These are phyloP conservation scores for Drosophila lini DNA, from an alignment of 1,140 invertebrate genomes.

Conservation along the genomic window DNA sequence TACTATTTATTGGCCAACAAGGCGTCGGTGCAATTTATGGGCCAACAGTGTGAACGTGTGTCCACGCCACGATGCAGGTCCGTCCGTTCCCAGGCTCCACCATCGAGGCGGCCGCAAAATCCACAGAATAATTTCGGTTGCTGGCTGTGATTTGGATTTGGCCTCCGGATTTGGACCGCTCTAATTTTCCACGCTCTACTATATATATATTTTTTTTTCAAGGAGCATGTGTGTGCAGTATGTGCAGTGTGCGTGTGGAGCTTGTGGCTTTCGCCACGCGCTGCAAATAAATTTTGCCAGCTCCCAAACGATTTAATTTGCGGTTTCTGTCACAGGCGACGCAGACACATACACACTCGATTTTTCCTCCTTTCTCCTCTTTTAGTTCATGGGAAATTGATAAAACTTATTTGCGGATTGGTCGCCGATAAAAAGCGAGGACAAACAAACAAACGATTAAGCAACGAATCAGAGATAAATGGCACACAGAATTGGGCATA, in stretches of 20 bases:
- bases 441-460: slow-evolving; percentile 48
- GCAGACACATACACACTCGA: slow-evolving; percentile 26
- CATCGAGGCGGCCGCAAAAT: slow-evolving; percentile 65
- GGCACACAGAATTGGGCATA: slow-evolving; percentile 2
- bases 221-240: slow-evolving; percentile 8
- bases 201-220: slow-evolving; percentile 14
- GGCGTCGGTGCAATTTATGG: slow-evolving; percentile 74
- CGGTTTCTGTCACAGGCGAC: slow-evolving; percentile 66
- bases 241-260: slow-evolving; percentile 20
- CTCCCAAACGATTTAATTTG: slow-evolving; percentile 78
- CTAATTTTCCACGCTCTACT: slow-evolving; percentile 56
- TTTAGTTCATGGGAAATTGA: slow-evolving; percentile 56
- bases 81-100: slow-evolving; percentile 3
- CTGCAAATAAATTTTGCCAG: slow-evolving; percentile 74
- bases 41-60: slow-evolving; percentile 57
- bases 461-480: slow-evolving; percentile 45
- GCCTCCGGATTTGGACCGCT: slow-evolving; percentile 48
- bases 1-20: slow-evolving; percentile 76
- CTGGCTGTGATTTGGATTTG: slow-evolving; percentile 62
- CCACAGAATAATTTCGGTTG: slow-evolving; percentile 76
- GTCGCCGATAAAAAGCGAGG: slow-evolving; percentile 20
- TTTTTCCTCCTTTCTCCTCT: slow-evolving; percentile 17
- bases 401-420: slow-evolving; percentile 66
- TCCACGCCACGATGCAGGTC: slow-evolving; percentile 14
- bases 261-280: slow-evolving; percentile 55